Evolutionary conservation across 2,797 vertebrate species (phyloP).

Genomic region (Catharus ustulatus): DNA sequence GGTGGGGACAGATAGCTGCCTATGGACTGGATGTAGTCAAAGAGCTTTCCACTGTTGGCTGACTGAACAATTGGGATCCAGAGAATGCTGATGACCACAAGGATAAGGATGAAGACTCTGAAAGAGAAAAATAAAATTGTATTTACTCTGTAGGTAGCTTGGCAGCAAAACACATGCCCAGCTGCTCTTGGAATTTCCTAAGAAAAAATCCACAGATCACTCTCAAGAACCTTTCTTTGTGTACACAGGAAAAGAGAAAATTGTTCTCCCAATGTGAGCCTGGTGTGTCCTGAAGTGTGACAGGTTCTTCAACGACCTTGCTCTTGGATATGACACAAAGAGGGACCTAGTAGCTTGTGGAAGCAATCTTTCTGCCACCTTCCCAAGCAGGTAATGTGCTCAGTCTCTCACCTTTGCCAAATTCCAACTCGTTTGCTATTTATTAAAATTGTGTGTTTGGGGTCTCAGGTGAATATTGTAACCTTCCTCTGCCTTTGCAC

Average conservation of each 20-base stretch:
- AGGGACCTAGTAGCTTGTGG: not conserved
- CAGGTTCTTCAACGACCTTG: not conserved
- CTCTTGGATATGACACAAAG: not conserved
- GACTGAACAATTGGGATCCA: conserved; percentile 95
- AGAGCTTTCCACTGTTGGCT: conserved; percentile 91
- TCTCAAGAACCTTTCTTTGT: not conserved
- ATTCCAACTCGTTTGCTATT: not conserved
- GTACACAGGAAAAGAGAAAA: not conserved
- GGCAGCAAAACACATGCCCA: not conserved
- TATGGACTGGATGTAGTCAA: conserved; percentile 92
- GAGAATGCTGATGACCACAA: conserved; percentile 87
- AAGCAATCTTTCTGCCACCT: not conserved
- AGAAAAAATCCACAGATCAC: not conserved
- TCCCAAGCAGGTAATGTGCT: not conserved
- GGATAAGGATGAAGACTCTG: conserved; percentile 88
- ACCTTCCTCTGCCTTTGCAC: not conserved
- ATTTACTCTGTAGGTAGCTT: not conserved
- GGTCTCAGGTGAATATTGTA: not conserved
- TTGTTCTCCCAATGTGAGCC: not conserved
- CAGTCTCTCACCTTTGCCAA: not conserved
- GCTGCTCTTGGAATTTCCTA: not conserved
- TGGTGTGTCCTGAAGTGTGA: not conserved
- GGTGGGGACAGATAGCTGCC: conserved; percentile 92
- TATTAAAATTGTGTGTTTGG: not conserved
- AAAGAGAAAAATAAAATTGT: not conserved